phyloP scores from a whole-genome alignment of 2,797 vertebrate genomes.

The Syndactyla subalaris region DNA sequence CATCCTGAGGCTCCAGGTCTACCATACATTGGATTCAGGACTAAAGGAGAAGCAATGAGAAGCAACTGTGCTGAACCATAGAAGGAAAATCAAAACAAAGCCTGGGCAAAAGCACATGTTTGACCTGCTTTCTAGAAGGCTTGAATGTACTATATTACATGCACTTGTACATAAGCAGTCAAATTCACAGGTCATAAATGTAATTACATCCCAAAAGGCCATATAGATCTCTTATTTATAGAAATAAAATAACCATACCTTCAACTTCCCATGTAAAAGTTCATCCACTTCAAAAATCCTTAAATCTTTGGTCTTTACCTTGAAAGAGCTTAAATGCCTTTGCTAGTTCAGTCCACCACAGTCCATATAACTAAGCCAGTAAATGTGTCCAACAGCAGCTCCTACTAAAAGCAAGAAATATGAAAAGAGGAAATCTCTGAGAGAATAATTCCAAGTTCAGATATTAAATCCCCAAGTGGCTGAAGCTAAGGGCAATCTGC shows the following conservation, averaged over 20 bases:
- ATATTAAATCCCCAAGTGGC: neutral
- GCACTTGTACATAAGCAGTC: too few species aligned
- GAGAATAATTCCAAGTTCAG: neutral
- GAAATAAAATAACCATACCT: neutral
- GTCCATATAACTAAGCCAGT: neutral
- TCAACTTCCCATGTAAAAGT: neutral
- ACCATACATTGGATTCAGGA: neutral
- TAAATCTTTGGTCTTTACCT: neutral
- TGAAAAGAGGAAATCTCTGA: neutral
- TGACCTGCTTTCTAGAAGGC: neutral
- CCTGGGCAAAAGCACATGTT: neutral
- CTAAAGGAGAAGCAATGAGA: neutral
- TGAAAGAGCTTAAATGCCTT: neutral
- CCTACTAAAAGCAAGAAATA: neutral
- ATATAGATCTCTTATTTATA: neutral
- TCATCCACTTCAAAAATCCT: neutral
- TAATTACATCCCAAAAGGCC: neutral
- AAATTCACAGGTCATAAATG: neutral
- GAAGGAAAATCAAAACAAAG: neutral
- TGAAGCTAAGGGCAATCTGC: neutral
- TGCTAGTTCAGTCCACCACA: neutral
- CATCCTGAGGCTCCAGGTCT: neutral
- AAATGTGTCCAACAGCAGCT: neutral
- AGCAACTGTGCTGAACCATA: neutral
- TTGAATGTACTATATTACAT: neutral